These are phyloP conservation scores for Anthopleura sola DNA, from an alignment of 64 coral and sea anemone species.

Conservation along the genomic window DNA sequence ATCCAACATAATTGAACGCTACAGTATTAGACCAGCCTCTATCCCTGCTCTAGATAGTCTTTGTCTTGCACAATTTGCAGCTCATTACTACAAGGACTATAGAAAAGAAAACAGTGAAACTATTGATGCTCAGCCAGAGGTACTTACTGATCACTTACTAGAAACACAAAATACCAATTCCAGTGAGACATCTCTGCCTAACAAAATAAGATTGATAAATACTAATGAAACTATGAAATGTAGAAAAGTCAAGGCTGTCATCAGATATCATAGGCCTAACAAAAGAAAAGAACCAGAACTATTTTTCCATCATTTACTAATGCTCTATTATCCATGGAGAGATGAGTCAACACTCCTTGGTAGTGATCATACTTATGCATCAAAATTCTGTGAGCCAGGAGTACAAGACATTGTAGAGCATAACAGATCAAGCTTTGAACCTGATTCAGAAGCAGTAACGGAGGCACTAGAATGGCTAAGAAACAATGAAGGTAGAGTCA, in stretches of 20 bases:
- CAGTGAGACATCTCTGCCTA: neutral
- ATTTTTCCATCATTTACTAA: constrained; percentile 33
- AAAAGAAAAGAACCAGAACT: constrained; percentile 42
- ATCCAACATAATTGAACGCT: too few species aligned
- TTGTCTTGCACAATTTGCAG: constrained; percentile 41
- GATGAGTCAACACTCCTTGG: neutral
- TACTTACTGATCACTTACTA: constrained; percentile 39
- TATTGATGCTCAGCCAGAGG: constrained; percentile 51
- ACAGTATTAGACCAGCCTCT: constrained; percentile 7
- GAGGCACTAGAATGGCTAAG: constrained; percentile 24
- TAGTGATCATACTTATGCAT: neutral
- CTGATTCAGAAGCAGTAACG: constrained; percentile 30
- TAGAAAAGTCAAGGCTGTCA: constrained; percentile 65
- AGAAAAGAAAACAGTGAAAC: constrained; percentile 20
- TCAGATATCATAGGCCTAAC: constrained; percentile 63
- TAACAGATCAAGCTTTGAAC: constrained; percentile 45
- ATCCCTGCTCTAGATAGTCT: neutral
- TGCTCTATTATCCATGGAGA: constrained; percentile 39
- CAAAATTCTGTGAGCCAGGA: neutral
- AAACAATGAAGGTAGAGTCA: too few species aligned
- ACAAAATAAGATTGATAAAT: constrained; percentile 28
- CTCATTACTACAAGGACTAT: constrained; percentile 39
- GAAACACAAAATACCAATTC: constrained; percentile 27
- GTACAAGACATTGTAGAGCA: constrained; percentile 31
- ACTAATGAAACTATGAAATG: constrained; percentile 61